Conservation (phyloP, 92 coral and sea anemone genomes). For the Galaxea fascicularis region DNA sequence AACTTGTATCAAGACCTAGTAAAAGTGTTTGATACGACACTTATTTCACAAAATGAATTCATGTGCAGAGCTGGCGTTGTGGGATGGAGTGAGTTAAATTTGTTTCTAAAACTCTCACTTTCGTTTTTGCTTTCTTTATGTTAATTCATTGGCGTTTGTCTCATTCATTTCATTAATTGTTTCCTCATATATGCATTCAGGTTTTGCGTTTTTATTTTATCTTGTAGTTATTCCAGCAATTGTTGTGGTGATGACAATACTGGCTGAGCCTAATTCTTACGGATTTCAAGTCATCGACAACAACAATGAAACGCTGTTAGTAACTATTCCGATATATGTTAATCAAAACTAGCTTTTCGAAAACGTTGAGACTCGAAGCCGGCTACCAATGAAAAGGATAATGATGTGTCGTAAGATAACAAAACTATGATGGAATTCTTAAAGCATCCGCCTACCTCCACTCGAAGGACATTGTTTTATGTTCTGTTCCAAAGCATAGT, state of each 20-base stretch:
- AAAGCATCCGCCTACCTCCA: too few relatives aligned
- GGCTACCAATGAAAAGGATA: too few relatives aligned
- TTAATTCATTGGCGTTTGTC: not conserved
- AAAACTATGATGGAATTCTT: too few relatives aligned
- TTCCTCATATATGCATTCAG: not conserved
- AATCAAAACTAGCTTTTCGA: not conserved
- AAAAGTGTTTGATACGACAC: conserved; percentile 92
- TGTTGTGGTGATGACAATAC: conserved; percentile 75
- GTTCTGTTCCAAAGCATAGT: not conserved
- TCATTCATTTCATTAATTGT: not conserved
- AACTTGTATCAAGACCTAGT: conserved; percentile 95
- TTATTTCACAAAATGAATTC: conserved; percentile 82
- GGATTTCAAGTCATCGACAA: conserved; percentile 72
- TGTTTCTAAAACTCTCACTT: too few relatives aligned
- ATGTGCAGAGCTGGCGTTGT: conserved; percentile 87
- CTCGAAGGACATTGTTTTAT: too few relatives aligned
- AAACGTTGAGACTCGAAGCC: not conserved
- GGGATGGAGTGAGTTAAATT: conserved; percentile 85
- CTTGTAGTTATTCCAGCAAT: conserved; percentile 80
- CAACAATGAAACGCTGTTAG: conserved; percentile 63
- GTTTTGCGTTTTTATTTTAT: not conserved
- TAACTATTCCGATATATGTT: not conserved
- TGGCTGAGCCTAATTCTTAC: conserved; percentile 69
- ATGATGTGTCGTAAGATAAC: too few relatives aligned
- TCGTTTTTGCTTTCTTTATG: not conserved